Evolutionary conservation across 2,888 invertebrate genomes (phyloP).

Genomic region (Volucella zonaria): DNA sequence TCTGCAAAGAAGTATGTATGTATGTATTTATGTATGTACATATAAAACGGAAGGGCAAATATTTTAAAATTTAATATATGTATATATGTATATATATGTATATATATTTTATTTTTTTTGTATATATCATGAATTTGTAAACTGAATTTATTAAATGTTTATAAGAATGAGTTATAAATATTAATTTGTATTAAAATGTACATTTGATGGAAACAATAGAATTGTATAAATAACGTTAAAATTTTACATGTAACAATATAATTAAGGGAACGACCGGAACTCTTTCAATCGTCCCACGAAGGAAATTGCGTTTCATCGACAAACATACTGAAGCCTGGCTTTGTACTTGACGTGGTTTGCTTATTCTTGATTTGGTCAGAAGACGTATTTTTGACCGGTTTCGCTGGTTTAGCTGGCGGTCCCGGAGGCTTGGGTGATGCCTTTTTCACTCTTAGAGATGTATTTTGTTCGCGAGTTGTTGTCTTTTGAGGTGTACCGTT

Average conservation of each 20-base stretch:
- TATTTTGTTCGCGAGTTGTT: slow-evolving; percentile 66
- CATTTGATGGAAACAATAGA: slow-evolving; percentile 73
- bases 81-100: slow-evolving; percentile 64
- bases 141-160: slow-evolving; percentile 77
- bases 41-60: slow-evolving; percentile 75
- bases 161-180: slow-evolving; percentile 78
- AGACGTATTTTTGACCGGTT: slow-evolving; percentile 75
- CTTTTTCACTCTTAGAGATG: slow-evolving; percentile 64
- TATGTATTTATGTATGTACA: slow-evolving; percentile 71
- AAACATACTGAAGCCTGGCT: slow-evolving; percentile 83
- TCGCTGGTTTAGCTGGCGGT: slow-evolving; percentile 76
- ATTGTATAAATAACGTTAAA: slow-evolving; percentile 72
- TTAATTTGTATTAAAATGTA: slow-evolving; percentile 74
- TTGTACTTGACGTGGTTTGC: slow-evolving; percentile 77
- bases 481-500: slow-evolving; percentile 55
- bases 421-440: slow-evolving; percentile 74
- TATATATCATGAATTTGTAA: slow-evolving; percentile 74
- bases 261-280: slow-evolving; percentile 63
- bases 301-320: slow-evolving; percentile 86
- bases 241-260: slow-evolving; percentile 72
- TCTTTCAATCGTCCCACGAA: slow-evolving; percentile 86
- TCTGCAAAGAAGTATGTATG: slow-evolving; percentile 69
- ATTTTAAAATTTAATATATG: slow-evolving; percentile 71
- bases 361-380: slow-evolving; percentile 76
- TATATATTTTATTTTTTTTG: slow-evolving; percentile 62